A percentile compares a stretch with the other conserved stretches of the same genome.
These are phyloP conservation scores for Platorchestia sp. DNA, from an alignment of 1,140 invertebrate genomes.

Conservation along the genomic window DNA sequence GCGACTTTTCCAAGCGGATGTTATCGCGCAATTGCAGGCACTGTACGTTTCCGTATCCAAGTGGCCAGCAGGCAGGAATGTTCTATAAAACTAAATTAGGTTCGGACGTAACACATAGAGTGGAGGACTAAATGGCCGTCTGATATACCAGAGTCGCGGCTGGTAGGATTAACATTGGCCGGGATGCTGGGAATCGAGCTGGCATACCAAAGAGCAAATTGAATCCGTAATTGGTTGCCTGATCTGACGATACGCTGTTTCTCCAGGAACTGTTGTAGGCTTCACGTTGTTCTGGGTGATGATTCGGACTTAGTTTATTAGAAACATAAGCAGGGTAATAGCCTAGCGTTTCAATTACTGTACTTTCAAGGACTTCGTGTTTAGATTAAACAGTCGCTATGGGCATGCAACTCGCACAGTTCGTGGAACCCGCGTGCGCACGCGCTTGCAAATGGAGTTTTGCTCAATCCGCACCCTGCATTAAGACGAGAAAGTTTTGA, in stretches of 20 bases:
- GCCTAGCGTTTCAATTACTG: background rate
- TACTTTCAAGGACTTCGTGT: background rate
- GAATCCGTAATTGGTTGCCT: conserved; percentile 50
- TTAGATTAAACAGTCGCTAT: conserved; percentile 7
- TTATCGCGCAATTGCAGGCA: conserved; percentile 48
- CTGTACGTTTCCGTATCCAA: conserved; percentile 48
- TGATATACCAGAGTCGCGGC: conserved; percentile 52
- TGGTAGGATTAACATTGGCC: conserved; percentile 33
- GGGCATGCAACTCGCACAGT: background rate
- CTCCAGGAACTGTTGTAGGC: background rate
- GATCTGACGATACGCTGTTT: conserved; percentile 48
- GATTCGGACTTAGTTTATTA: conserved; percentile 24
- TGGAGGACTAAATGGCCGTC: conserved; percentile 50
- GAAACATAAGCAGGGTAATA: conserved; percentile 4
- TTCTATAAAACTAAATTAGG: conserved; percentile 56
- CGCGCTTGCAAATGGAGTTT: background rate
- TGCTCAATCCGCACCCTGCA: background rate
- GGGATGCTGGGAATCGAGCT: background rate
- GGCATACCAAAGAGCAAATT: conserved; percentile 54
- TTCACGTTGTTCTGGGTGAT: background rate
- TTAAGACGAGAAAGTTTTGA: background rate
- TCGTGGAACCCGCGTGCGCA: background rate
- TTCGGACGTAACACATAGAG: conserved; percentile 54
- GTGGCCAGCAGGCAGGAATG: conserved; percentile 50
- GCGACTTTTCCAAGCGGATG: conserved; percentile 31